Evolutionary conservation across 2,888 invertebrate genomes (phyloP), one percentile per base, ranked within the genome.

Genomic region (Epinotia brunnichana): DNA sequence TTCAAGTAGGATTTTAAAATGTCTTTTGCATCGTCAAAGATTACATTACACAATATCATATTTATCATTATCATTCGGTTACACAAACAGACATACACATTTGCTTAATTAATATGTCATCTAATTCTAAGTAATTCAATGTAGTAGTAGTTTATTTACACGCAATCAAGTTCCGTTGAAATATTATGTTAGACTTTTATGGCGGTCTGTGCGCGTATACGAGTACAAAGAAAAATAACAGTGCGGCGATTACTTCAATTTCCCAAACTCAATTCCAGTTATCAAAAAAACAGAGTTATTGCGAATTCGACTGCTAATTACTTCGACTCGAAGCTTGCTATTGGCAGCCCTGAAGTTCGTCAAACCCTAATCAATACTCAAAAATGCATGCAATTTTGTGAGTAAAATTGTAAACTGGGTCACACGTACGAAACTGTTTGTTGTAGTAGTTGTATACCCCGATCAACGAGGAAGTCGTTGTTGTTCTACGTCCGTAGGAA

Each of bases 311-410:
- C 11, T 7, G 41, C 21, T 66, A 54, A 66, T 54, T 54, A 41
- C 64, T 66, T 64, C 4, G 53, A 56, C 41, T 66, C 54, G 53
- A 66, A 39, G 53, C 64, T 56, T 41, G 41, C 66, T 2, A 66
- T 41, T n/a, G 66, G 21, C 54, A 56, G 66, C 41, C 41, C 21
- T 24, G 56, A 39, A 41, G 56, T 66, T 24, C 66, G 66, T 66
- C 66, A 66, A 41, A 56, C 66, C n/a, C 54, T 24, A 53, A 56
- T 66, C 66, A 56, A 66, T 66, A 66, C 41, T 66, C 54, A 66
- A 66, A 66, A 66, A 56, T 66, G 66, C 54, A 66, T 66, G 66
- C 66, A 66, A 66, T 66, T 66, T 66, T 66, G 54, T 41, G 54
- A 54, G 66, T 66, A 56, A 66, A 54, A 39, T 39, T 39, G 64